phyloP scores from a whole-genome alignment of 37 sponge, comb jelly and placozoan species.

The Ianthella basta region DNA sequence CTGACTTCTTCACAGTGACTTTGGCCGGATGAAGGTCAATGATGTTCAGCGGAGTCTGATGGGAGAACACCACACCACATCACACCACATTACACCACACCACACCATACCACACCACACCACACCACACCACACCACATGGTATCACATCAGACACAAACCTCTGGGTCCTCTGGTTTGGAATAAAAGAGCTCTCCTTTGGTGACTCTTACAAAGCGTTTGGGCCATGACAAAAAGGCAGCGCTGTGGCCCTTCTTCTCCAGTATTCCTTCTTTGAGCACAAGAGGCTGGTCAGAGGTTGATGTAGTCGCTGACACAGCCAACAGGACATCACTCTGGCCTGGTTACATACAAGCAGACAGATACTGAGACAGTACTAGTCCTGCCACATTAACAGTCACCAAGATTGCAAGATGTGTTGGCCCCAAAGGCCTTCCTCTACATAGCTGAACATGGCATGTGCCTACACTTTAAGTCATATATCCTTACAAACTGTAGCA shows the following conservation, averaged over 20 bases:
- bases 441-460: too few species aligned
- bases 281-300: neutral
- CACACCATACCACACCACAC: too few species aligned
- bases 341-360: neutral
- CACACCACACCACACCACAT: too few species aligned
- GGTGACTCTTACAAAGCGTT: slow-evolving; percentile 67
- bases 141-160: neutral
- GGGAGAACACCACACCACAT: neutral
- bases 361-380: too few species aligned
- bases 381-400: too few species aligned
- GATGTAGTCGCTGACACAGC: slow-evolving; percentile 3
- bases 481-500: too few species aligned
- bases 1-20: neutral
- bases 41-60: slow-evolving; percentile 8
- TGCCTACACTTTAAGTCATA: too few species aligned
- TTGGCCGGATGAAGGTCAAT: slow-evolving; percentile 17
- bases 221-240: slow-evolving; percentile 77
- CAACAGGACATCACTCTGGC: neutral
- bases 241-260: slow-evolving; percentile 87
- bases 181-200: slow-evolving; percentile 75
- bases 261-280: slow-evolving; percentile 76
- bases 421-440: too few species aligned
- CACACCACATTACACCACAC: too few species aligned
- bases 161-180: slow-evolving; percentile 79
- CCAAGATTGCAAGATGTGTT: too few species aligned